A percentile compares a stretch with the other conserved stretches of the same genome.
These are phyloP conservation scores for Semicossyphus pulcher DNA, from an alignment of 2,113 vertebrate species.

Conservation along the genomic window DNA sequence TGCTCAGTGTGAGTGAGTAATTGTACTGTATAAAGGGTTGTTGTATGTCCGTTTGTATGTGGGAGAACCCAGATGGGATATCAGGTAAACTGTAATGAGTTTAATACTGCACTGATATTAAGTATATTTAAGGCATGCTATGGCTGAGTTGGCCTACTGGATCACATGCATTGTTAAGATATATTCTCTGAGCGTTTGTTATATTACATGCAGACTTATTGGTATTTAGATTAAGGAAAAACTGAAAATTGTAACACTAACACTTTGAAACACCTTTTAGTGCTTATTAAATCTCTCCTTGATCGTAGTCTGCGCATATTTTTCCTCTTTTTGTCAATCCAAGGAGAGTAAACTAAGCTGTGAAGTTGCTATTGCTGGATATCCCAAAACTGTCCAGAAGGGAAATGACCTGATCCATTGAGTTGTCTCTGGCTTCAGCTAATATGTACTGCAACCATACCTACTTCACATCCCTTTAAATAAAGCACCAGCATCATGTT, in stretches of 20 bases:
- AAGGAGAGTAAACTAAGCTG: conserved; percentile 60
- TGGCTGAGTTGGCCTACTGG: conserved; percentile 57
- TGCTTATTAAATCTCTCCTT: conserved; percentile 56
- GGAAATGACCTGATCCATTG: conserved; percentile 40
- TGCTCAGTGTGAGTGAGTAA: conserved; percentile 59
- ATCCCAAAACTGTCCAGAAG: conserved; percentile 37
- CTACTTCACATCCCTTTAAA: conserved; percentile 80
- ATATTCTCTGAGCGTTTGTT: conserved; percentile 56
- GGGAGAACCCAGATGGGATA: conserved; percentile 65
- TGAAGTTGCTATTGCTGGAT: conserved; percentile 63
- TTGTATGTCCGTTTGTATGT: conserved; percentile 53
- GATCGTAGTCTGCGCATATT: conserved; percentile 23
- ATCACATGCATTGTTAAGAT: conserved; percentile 69
- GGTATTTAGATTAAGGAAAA: conserved; percentile 41
- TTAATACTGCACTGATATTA: conserved; percentile 71
- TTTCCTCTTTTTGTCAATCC: conserved; percentile 11
- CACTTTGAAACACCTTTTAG: conserved; percentile 53
- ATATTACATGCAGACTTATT: conserved; percentile 51
- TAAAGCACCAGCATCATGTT: conserved; percentile 83
- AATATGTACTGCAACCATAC: conserved; percentile 71
- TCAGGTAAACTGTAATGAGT: conserved; percentile 74
- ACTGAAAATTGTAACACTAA: conserved; percentile 60
- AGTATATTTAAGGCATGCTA: conserved; percentile 74
- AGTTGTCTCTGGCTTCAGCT: conserved; percentile 64
- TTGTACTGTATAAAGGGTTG: conserved; percentile 54